phyloP scores from a whole-genome alignment of 2,797 vertebrate genomes.

The Melanogrammus aeglefinus region DNA sequence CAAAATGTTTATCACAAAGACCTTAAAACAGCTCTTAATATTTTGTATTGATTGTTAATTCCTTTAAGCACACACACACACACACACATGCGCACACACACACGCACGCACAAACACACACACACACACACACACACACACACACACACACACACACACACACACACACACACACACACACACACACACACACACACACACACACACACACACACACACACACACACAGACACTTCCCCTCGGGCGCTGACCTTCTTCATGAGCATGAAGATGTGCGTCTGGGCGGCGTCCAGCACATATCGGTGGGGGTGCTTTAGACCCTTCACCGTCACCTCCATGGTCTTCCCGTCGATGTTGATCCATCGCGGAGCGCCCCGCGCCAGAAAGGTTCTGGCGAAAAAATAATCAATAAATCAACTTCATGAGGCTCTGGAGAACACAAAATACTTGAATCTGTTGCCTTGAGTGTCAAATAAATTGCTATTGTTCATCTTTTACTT shows the following conservation, averaged over 20 bases:
- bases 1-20: too few relatives aligned
- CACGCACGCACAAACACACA: neutral
- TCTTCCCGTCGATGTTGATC: constrained; percentile 99
- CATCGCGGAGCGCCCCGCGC: constrained; percentile 92
- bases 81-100: neutral
- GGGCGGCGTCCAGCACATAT: constrained; percentile 92
- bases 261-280: constrained; percentile 98
- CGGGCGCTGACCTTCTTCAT: constrained; percentile 90
- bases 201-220: neutral
- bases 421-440: neutral
- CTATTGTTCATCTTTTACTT: constrained; percentile 75
- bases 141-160: neutral
- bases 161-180: neutral
- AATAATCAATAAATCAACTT: neutral
- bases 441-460: neutral
- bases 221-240: neutral
- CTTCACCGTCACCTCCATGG: constrained; percentile 94
- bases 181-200: constrained; percentile 14
- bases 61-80: constrained; percentile 8
- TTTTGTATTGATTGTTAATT: neutral
- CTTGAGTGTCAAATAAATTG: neutral
- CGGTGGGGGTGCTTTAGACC: constrained; percentile 92
- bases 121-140: constrained; percentile 10
- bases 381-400: constrained; percentile 84
- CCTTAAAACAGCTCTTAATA: too few relatives aligned